These are phyloP conservation scores for Synanthedon vespiformis DNA, from an alignment of 2,888 invertebrate genomes.

Conservation along the genomic window DNA sequence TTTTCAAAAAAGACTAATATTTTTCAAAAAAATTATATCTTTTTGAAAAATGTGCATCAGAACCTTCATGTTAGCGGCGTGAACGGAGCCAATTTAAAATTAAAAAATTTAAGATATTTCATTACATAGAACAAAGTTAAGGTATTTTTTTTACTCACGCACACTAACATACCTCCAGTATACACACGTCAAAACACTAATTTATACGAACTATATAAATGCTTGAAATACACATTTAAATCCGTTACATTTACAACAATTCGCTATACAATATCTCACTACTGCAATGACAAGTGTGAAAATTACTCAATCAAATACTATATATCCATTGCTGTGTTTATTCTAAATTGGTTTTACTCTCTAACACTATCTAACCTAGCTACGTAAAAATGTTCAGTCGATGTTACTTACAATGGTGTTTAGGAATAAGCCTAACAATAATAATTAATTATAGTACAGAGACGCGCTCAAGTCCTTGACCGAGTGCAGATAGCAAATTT, in stretches of 20 bases:
- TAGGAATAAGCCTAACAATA: constrained; percentile 38
- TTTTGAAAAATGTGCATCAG: too few relatives aligned
- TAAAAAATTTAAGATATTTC: constrained; percentile 19
- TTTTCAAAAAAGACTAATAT: too few relatives aligned
- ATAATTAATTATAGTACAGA: constrained; percentile 12
- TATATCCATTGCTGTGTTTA: background rate
- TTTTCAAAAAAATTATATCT: too few relatives aligned
- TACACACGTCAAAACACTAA: constrained; percentile 34
- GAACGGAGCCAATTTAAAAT: constrained; percentile 27
- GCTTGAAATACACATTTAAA: constrained; percentile 50
- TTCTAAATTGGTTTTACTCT: constrained; percentile 4
- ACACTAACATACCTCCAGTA: constrained; percentile 47
- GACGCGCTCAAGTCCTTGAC: constrained; percentile 10
- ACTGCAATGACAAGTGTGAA: constrained; percentile 28
- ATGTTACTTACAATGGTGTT: constrained; percentile 68
- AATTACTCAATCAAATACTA: constrained; percentile 3
- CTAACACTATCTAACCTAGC: constrained; percentile 48
- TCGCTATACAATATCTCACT: constrained; percentile 46
- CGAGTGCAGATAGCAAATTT: constrained; percentile 17
- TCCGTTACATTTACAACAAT: constrained; percentile 38
- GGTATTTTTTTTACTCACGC: constrained; percentile 26
- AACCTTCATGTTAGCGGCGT: constrained; percentile 38
- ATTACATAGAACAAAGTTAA: constrained; percentile 4
- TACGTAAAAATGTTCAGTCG: constrained; percentile 69
- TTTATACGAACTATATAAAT: constrained; percentile 46